These are phyloP conservation scores for Aptenodytes patagonicus DNA, from an alignment of 2,113 vertebrate genomes.

Conservation along the genomic window DNA sequence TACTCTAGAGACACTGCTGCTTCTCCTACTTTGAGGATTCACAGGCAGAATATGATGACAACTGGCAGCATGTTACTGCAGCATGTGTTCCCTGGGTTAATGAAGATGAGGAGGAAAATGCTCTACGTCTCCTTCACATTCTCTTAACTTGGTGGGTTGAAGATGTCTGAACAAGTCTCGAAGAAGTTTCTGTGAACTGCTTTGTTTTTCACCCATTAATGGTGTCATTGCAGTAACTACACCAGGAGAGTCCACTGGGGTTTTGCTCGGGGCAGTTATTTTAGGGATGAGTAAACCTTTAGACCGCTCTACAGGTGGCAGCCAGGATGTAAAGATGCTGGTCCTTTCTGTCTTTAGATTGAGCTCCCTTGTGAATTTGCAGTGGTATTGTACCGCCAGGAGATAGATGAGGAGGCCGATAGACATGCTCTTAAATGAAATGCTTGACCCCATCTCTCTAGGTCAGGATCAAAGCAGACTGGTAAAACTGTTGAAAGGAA, in stretches of 20 bases:
- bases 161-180: not conserved
- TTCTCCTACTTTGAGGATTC: not conserved
- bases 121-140: not conserved
- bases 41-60: not conserved
- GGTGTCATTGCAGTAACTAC: not conserved
- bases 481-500: not conserved
- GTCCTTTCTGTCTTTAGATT: not conserved
- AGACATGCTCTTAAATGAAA: not conserved
- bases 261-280: not conserved
- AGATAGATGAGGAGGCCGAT: not conserved
- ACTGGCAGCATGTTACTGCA: not conserved
- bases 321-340: not conserved
- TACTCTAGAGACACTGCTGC: not conserved
- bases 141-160: not conserved
- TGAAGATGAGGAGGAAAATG: not conserved
- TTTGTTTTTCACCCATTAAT: not conserved
- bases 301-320: not conserved
- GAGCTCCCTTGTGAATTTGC: not conserved
- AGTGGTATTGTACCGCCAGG: not conserved
- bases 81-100: not conserved
- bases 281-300: not conserved
- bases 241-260: not conserved
- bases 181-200: not conserved
- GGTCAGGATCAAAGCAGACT: not conserved
- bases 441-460: not conserved